Conservation (phyloP, 2,797 vertebrate species). For the Chelonia mydas region DNA sequence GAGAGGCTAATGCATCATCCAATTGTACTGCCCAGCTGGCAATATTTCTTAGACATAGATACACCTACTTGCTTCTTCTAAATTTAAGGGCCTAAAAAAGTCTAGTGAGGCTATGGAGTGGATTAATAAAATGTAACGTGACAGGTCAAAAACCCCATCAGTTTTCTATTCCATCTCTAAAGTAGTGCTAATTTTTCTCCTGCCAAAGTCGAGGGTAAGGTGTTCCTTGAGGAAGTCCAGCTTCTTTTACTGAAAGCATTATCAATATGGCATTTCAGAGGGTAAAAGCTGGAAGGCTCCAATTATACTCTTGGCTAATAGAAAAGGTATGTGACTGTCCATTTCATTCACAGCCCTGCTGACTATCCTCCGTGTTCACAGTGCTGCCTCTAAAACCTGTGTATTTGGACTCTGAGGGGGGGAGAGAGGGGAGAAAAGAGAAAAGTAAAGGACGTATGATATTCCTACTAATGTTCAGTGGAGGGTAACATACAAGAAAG, state of each 20-base stretch:
- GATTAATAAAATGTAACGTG: constrained; percentile 52
- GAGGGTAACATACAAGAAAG: constrained; percentile 9
- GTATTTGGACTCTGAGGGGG: not conserved
- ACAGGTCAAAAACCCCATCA: constrained; percentile 42
- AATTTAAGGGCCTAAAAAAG: constrained; percentile 15
- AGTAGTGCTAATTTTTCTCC: constrained; percentile 30
- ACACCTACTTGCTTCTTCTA: not conserved
- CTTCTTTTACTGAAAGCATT: constrained; percentile 48
- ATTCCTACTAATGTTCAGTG: constrained; percentile 6
- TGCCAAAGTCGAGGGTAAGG: not conserved
- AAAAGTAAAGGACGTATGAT: not conserved
- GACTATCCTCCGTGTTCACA: constrained; percentile 58
- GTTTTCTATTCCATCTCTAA: constrained; percentile 10
- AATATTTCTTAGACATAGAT: constrained; percentile 24
- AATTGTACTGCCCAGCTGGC: not conserved
- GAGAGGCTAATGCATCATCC: not conserved
- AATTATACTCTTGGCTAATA: not conserved
- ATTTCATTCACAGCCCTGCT: constrained; percentile 42
- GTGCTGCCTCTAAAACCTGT: constrained; percentile 52
- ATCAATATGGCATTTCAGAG: not conserved
- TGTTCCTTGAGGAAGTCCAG: not conserved
- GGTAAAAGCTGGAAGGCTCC: not conserved
- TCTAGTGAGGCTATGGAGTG: constrained; percentile 16
- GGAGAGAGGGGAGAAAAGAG: not conserved
- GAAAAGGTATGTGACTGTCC: constrained; percentile 37